Percentiles rank a stretch among this genome's conserved stretches.
These are phyloP conservation scores for Stenchaetothrips biformis DNA, from an alignment of 2,888 invertebrate genomes.

Conservation along the genomic window DNA sequence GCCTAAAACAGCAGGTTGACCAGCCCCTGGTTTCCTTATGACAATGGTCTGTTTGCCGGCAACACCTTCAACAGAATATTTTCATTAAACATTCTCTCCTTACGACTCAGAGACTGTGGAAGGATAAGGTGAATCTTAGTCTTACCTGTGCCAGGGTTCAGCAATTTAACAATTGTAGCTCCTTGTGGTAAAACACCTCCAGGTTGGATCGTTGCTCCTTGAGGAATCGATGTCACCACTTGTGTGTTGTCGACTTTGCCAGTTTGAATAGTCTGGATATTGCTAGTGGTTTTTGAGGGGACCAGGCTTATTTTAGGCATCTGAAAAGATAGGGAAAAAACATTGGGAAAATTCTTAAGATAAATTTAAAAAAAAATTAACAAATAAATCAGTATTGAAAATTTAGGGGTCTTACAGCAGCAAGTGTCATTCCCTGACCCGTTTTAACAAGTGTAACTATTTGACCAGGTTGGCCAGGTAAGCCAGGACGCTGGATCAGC, in stretches of 20 bases:
- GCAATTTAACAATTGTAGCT: conserved; percentile 52
- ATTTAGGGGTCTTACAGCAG: conserved; percentile 40
- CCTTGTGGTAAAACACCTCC: conserved; percentile 45
- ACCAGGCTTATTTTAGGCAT: conserved; percentile 42
- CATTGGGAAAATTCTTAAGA: not conserved
- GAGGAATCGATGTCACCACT: conserved; percentile 31
- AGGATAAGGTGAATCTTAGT: not conserved
- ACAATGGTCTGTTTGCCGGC: conserved; percentile 47
- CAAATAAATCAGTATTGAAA: no score
- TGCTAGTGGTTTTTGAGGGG: conserved; percentile 37
- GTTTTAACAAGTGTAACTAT: conserved; percentile 55
- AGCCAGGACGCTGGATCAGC: conserved; percentile 46
- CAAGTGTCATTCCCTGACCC: conserved; percentile 52
- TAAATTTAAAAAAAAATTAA: not conserved
- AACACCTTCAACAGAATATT: conserved; percentile 27
- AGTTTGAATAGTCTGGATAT: not conserved
- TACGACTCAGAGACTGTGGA: no score
- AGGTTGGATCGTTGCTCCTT: conserved; percentile 38
- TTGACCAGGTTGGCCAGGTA: conserved; percentile 44
- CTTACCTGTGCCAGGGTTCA: conserved; percentile 43
- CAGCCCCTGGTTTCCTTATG: conserved; percentile 46
- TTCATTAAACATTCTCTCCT: no score
- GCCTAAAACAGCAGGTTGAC: not conserved
- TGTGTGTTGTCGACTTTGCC: conserved; percentile 32
- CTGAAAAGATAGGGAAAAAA: conserved; percentile 35